phyloP scores from a whole-genome alignment of 2,888 invertebrate genomes.

The Cheilosia scutellata region DNA sequence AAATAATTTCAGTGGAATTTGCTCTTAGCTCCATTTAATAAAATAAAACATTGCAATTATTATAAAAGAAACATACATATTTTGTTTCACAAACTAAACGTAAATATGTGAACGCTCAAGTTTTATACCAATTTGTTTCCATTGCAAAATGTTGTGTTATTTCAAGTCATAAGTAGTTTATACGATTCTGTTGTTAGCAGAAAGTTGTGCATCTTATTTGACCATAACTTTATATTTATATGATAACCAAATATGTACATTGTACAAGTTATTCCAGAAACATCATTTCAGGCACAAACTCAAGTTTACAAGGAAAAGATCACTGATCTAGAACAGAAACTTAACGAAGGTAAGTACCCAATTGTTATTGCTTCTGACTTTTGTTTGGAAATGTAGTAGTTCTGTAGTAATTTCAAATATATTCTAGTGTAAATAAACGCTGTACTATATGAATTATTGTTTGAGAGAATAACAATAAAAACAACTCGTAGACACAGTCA shows the following conservation, averaged over 20 bases:
- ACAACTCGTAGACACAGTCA: too few species aligned
- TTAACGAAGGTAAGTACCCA: constrained; percentile 64
- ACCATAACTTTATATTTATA: constrained; percentile 34
- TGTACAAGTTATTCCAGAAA: constrained; percentile 67
- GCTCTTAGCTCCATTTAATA: too few species aligned
- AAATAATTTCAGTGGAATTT: too few species aligned
- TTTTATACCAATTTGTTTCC: too few species aligned
- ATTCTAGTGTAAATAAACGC: too few species aligned
- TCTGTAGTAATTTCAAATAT: too few species aligned
- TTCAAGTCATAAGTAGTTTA: not conserved
- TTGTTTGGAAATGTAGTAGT: constrained; percentile 29
- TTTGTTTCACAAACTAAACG: too few species aligned
- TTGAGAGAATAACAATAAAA: too few species aligned
- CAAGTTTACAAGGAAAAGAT: constrained; percentile 83
- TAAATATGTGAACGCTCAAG: too few species aligned
- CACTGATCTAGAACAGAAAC: constrained; percentile 81
- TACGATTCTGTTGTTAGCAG: not conserved
- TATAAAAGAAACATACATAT: too few species aligned
- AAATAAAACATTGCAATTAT: too few species aligned
- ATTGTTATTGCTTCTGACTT: not conserved
- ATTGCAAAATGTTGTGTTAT: not conserved
- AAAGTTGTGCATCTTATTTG: constrained; percentile 7
- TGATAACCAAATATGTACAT: constrained; percentile 60
- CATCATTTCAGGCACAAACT: constrained; percentile 81
- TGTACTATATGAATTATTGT: too few species aligned